A percentile compares a stretch with the other conserved stretches of the same genome.
Conservation (phyloP, 1,140 invertebrate genomes). For the Drosophila ananassae region DNA sequence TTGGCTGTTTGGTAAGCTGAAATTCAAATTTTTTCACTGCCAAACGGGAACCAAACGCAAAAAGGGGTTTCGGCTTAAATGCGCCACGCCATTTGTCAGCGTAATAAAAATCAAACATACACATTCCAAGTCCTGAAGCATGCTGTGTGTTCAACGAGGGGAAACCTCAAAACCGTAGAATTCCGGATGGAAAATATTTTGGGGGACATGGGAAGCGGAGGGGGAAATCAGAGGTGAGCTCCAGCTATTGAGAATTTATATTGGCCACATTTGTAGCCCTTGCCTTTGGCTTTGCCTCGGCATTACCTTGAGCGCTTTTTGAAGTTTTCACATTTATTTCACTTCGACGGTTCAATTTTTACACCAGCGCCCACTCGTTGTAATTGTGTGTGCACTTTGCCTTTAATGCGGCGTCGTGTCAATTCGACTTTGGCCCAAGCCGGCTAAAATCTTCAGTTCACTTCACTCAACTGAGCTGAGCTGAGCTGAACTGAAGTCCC, state of each 20-base stretch:
- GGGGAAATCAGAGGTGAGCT: constrained; percentile 17
- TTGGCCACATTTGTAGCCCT: constrained; percentile 77
- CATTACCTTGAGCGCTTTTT: constrained; percentile 79
- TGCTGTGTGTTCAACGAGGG: not conserved
- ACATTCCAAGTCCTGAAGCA: constrained; percentile 36
- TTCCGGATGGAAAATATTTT: constrained; percentile 19
- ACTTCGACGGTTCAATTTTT: constrained; percentile 51
- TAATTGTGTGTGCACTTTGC: constrained; percentile 78
- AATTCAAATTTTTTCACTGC: constrained; percentile 77
- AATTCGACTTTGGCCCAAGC: constrained; percentile 45
- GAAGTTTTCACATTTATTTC: constrained; percentile 81
- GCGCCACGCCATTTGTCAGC: constrained; percentile 81
- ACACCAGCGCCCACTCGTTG: constrained; percentile 59
- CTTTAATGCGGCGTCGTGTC: constrained; percentile 73
- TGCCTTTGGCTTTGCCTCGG: constrained; percentile 19
- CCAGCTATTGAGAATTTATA: constrained; percentile 75
- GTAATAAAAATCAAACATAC: constrained; percentile 83
- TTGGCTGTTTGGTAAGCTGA: constrained; percentile 71
- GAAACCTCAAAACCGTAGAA: constrained; percentile 48
- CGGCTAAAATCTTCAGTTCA: not conserved
- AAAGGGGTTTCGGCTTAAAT: constrained; percentile 77
- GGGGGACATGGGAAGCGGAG: not conserved
- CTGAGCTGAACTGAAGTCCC: not conserved
- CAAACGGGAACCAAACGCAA: constrained; percentile 41
- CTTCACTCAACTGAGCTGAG: constrained; percentile 14